Evolutionary conservation across 1,140 invertebrate genomes (phyloP).

Genomic region (Ephestia elutella): DNA sequence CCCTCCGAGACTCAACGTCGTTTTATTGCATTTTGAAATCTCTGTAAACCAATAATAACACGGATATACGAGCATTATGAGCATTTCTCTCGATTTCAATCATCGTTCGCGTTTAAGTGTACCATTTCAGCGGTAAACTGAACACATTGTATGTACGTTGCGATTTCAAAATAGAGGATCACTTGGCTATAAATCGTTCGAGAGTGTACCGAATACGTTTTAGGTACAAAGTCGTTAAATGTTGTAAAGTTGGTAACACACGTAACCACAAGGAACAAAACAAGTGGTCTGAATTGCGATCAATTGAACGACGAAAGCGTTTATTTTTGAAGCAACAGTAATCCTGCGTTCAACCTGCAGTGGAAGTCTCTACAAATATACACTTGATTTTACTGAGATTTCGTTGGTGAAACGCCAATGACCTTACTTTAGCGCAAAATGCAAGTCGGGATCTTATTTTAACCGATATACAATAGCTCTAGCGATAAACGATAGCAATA

Average conservation of each 20-base stretch:
- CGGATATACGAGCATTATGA: background rate
- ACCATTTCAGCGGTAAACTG: background rate
- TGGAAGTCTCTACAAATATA: too few relatives aligned
- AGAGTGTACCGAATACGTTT: background rate
- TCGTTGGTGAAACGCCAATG: too few relatives aligned
- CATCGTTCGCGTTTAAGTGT: background rate
- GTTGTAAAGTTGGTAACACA: conserved; percentile 7
- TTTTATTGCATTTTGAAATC: too few relatives aligned
- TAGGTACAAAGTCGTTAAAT: conserved; percentile 4
- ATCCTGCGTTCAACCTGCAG: background rate
- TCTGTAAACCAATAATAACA: background rate
- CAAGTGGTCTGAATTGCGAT: conserved; percentile 21
- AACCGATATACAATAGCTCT: too few relatives aligned
- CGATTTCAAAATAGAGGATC: background rate
- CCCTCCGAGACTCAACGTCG: too few relatives aligned
- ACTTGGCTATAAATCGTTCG: background rate
- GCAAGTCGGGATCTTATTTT: too few relatives aligned
- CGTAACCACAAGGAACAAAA: too few relatives aligned
- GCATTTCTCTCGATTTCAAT: background rate
- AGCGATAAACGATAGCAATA: too few relatives aligned
- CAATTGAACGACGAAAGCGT: conserved; percentile 24
- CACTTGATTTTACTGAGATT: too few relatives aligned
- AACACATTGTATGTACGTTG: background rate
- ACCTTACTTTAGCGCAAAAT: too few relatives aligned
- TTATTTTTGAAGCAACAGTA: conserved; percentile 26